Conservation (phyloP, 2,113 vertebrate species). For the Lepus timidus region DNA sequence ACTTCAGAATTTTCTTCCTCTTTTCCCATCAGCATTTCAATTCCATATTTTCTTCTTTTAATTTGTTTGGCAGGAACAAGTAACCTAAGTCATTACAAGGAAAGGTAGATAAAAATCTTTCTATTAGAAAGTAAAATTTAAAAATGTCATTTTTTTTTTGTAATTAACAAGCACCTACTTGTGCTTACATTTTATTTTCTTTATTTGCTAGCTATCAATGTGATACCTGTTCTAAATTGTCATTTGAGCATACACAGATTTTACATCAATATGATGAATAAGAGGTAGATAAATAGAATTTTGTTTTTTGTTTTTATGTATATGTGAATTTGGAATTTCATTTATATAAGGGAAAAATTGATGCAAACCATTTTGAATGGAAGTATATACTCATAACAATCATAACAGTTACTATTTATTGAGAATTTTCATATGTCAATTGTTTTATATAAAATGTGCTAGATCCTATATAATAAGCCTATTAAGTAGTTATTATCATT, state of each 20-base stretch:
- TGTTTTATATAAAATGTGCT: conserved; percentile 7
- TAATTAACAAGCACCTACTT: neutral
- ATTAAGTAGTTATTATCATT: neutral
- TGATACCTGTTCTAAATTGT: neutral
- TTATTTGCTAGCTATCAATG: neutral
- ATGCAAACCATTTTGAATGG: neutral
- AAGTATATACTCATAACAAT: neutral
- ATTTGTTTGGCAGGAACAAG: neutral
- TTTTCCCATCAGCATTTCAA: too few species aligned
- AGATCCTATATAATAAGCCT: neutral
- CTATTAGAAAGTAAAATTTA: neutral
- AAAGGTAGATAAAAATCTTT: neutral
- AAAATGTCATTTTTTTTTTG: neutral
- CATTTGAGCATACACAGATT: neutral
- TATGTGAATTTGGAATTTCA: neutral
- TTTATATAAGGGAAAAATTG: conserved; percentile 28
- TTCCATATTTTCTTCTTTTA: conserved; percentile 25
- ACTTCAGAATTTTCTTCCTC: neutral
- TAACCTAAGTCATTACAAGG: neutral
- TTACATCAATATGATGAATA: neutral
- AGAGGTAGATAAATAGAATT: neutral
- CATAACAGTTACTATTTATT: neutral
- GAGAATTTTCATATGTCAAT: neutral
- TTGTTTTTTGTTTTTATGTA: neutral
- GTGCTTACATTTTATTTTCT: neutral